These are phyloP conservation scores for Forbesichthys papilliferus DNA, from an alignment of 2,113 vertebrate species.

Conservation along the genomic window DNA sequence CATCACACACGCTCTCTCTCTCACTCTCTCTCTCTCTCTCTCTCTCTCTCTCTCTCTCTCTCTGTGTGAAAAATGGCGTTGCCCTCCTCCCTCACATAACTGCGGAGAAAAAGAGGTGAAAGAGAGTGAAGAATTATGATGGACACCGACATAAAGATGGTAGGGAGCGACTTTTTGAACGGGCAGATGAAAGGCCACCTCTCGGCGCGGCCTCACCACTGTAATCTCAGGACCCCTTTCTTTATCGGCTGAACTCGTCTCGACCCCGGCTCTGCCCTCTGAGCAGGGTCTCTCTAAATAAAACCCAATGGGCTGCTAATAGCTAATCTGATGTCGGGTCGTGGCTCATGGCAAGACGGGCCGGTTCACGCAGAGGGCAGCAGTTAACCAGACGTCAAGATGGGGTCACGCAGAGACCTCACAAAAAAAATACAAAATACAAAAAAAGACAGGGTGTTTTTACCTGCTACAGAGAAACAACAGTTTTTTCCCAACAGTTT, in stretches of 20 bases:
- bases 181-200: conserved; percentile 16
- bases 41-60: background rate
- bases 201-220: conserved; percentile 14
- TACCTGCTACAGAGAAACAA: background rate
- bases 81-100: too few relatives aligned
- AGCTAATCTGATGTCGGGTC: conserved; percentile 34
- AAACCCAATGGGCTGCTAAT: conserved; percentile 23
- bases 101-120: background rate
- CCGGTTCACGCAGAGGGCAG: conserved; percentile 35
- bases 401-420: conserved; percentile 39
- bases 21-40: background rate
- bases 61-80: background rate
- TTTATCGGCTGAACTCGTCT: conserved; percentile 30
- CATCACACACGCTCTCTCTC: too few relatives aligned
- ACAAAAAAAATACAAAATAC: conserved; percentile 56
- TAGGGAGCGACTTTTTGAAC: background rate
- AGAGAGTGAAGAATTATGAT: background rate
- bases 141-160: background rate
- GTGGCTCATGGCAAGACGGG: too few relatives aligned
- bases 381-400: background rate
- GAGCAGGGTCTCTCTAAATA: conserved; percentile 31
- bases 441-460: conserved; percentile 12
- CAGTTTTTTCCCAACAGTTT: background rate
- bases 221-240: conserved; percentile 20
- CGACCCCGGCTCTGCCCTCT: conserved; percentile 17